Percentiles rank a stretch among this genome's conserved stretches.
These are phyloP conservation scores for Eremophila alpestris DNA, from an alignment of 2,797 vertebrate genomes.

Conservation along the genomic window DNA sequence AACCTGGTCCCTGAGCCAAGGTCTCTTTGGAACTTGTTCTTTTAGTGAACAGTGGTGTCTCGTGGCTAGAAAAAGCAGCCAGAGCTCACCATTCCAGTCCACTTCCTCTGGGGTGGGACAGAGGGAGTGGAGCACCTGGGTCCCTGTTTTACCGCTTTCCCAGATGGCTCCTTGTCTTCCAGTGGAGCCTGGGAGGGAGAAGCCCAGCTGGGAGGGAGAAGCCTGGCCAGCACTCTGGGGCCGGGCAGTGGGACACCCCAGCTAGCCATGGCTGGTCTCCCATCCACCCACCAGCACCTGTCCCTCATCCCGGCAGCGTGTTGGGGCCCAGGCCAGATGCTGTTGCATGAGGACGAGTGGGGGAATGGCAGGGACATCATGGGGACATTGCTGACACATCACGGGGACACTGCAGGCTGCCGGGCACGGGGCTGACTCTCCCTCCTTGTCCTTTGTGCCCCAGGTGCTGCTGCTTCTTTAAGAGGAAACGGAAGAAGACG, in stretches of 20 bases:
- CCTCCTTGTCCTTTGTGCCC: conserved; percentile 64
- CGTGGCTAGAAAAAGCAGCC: not conserved
- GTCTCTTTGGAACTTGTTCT: conserved; percentile 1
- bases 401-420: not conserved
- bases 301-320: not conserved
- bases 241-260: not conserved
- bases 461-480: conserved; percentile 99
- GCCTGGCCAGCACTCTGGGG: fast-evolving
- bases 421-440: not conserved
- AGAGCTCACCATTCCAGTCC: not conserved
- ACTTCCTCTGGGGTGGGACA: not conserved
- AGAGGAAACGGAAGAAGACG: conserved; percentile 99
- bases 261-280: not conserved
- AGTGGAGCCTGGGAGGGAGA: not conserved
- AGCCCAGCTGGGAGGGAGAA: not conserved
- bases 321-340: not conserved
- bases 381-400: not conserved
- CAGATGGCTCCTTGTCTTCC: not conserved
- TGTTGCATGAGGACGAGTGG: not conserved
- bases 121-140: not conserved
- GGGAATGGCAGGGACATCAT: not conserved
- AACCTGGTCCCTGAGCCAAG: not conserved
- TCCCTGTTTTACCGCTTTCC: not conserved
- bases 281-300: not conserved
- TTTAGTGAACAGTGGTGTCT: not conserved